Evolutionary conservation across 2,113 vertebrate species (phyloP).

Genomic region (Phrynosoma blainvillii): DNA sequence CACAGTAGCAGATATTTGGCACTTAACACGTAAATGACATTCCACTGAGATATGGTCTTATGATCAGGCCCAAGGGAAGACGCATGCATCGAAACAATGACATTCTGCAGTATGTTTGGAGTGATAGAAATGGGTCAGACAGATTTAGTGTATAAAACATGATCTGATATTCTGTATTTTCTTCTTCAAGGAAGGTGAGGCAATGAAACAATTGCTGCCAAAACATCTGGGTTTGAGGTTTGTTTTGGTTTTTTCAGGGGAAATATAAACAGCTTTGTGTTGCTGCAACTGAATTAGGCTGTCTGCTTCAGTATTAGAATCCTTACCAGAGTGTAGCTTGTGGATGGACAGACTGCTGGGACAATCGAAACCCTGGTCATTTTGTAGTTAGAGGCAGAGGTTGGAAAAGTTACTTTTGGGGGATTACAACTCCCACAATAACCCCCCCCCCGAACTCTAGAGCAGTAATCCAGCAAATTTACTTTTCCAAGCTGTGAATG

Average conservation of each 20-base stretch:
- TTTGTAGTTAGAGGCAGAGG: constrained; percentile 46
- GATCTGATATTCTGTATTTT: constrained; percentile 44
- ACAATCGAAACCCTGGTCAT: constrained; percentile 45
- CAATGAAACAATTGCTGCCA: too few relatives aligned
- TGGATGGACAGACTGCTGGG: constrained; percentile 52
- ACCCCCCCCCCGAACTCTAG: too few relatives aligned
- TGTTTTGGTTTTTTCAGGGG: constrained; percentile 6
- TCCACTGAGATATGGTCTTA: not conserved
- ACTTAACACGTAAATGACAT: too few relatives aligned
- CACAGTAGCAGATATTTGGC: not conserved
- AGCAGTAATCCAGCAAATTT: not conserved
- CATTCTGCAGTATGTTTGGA: constrained; percentile 42
- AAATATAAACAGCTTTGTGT: constrained; percentile 5
- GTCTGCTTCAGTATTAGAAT: constrained; percentile 49
- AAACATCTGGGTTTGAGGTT: constrained; percentile 15
- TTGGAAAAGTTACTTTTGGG: not conserved
- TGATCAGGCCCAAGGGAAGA: not conserved
- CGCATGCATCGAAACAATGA: too few relatives aligned
- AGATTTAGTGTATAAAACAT: constrained; percentile 57
- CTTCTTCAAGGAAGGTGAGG: too few relatives aligned
- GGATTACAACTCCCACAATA: not conserved
- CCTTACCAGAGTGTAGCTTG: not conserved
- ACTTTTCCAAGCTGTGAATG: not conserved
- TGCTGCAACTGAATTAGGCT: constrained; percentile 31
- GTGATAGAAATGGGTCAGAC: constrained; percentile 57